Evolutionary conservation across 2,113 vertebrate genomes (phyloP).

Genomic region (Sorex fumeus): DNA sequence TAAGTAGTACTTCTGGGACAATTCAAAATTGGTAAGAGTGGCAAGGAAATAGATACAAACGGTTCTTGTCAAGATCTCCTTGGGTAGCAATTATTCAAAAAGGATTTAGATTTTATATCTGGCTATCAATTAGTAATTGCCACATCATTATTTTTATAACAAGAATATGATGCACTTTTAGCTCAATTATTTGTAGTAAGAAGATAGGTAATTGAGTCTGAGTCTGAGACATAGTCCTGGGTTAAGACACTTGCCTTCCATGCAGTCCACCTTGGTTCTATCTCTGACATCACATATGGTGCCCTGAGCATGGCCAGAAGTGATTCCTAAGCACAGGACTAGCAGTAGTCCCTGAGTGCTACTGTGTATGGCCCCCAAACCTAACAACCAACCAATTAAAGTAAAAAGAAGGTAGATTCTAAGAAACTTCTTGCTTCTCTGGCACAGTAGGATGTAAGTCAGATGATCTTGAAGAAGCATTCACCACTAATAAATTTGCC

Average conservation of each 20-base stretch:
- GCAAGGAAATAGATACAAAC: background rate
- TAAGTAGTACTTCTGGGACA: background rate
- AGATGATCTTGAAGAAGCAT: background rate
- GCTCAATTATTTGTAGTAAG: background rate
- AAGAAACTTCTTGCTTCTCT: conserved; percentile 30
- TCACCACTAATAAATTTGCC: background rate
- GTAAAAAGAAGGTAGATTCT: background rate
- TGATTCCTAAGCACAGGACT: too few species aligned
- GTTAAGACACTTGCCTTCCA: too few species aligned
- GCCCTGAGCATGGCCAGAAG: too few species aligned
- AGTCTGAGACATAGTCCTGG: too few species aligned
- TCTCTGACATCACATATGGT: too few species aligned
- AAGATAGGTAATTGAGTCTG: background rate
- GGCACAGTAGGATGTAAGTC: background rate
- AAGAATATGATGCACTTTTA: background rate
- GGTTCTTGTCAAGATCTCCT: background rate
- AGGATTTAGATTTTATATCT: background rate
- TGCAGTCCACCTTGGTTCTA: too few species aligned
- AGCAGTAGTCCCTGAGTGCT: too few species aligned
- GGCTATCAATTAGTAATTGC: background rate
- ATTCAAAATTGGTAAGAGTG: background rate
- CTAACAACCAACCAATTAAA: too few species aligned
- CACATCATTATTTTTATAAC: background rate
- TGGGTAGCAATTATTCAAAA: conserved; percentile 35
- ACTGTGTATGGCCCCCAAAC: too few species aligned